These are phyloP conservation scores for Turritopsis dohrnii DNA, from an alignment of 30 jellyfish, hydroid and myxozoan genomes.

Conservation along the genomic window DNA sequence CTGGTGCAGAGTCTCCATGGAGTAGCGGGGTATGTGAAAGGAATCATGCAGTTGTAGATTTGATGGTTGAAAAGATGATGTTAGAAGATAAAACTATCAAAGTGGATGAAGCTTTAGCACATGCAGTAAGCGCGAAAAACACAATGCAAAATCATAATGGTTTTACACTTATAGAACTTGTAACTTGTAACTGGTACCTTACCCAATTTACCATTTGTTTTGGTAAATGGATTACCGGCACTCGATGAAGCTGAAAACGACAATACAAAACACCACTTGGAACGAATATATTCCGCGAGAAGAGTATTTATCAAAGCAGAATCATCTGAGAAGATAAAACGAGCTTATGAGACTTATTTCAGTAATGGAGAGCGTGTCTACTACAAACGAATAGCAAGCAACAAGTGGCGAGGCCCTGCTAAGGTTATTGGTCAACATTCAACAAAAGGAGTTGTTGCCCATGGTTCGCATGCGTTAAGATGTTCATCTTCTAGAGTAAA, in stretches of 20 bases:
- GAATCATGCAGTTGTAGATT: constrained; percentile 27
- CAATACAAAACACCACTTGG: constrained; percentile 7
- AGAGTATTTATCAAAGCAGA: constrained; percentile 16
- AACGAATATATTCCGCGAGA: constrained; percentile 13
- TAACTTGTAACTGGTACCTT: constrained; percentile 4
- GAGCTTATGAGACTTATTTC: neutral
- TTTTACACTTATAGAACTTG: constrained; percentile 9
- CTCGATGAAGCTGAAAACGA: constrained; percentile 1
- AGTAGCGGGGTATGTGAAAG: constrained; percentile 28
- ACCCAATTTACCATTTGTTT: constrained; percentile 17
- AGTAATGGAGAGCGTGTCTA: neutral
- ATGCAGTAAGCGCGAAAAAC: constrained; percentile 28
- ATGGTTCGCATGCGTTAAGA: too few relatives aligned
- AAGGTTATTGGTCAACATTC: constrained; percentile 16
- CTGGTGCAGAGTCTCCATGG: constrained; percentile 14
- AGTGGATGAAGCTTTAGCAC: constrained; percentile 21
- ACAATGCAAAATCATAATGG: constrained; percentile 24
- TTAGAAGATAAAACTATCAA: constrained; percentile 19
- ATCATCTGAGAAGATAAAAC: neutral
- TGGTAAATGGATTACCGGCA: constrained; percentile 16
- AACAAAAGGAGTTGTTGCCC: too few relatives aligned
- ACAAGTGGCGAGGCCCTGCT: constrained; percentile 10
- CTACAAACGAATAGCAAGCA: constrained; percentile 12
- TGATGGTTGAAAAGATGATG: constrained; percentile 27
- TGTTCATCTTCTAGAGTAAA: too few relatives aligned